Base-by-base conservation (phyloP, 2,797 vertebrate species). In the Megalops cyprinoides region DNA sequence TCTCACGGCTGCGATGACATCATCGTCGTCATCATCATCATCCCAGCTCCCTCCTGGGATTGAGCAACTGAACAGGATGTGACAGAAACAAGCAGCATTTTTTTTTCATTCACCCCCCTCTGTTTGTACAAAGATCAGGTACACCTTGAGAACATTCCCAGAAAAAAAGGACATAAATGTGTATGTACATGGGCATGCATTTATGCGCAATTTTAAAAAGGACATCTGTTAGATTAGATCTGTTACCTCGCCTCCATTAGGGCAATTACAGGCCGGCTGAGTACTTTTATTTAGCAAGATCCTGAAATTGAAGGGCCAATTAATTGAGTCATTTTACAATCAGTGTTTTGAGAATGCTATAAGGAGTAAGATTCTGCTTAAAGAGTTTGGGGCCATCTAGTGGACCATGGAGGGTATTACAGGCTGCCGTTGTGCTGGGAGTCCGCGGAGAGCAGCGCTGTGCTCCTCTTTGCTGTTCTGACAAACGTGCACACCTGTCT, bases 371-470 rank as follows among this genome's bases (percentile, higher is more conserved):
- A 67, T 6, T 6, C n/a, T 56, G 51, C 74, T 44, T 18, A 15
- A 67, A 86, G 86, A 83, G 4, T 80, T 85, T 86, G 85, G 90
- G 87, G 90, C 93, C 93, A 92, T 87, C 93, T 94, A 93, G 90
- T 75, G 93, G 84, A 79, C 71, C 51, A 71, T 23, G 28, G 76
- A 15, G 80, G 87, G 85, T 87, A 92, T 91, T 94, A 89, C 94
- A 94, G 39, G 67, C 6, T 18, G 37, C 37, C 67, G n/a, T 71
- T 71, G 37, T 44, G 39, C 34, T 71, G 37, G 20, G 7, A 18
- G 65, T 69, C 31, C 14, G 6, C 44, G 60, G 20, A 65, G 20
- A 31, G 60, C 34, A 65, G 31, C 67, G n/a, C 4, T 37, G 42
- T 18, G 67, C 9, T 7, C 31, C 2, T 69, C 15, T 71, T 71